Conservation (phyloP, 2,888 invertebrate genomes). For the Scaptomyza polygonia region DNA sequence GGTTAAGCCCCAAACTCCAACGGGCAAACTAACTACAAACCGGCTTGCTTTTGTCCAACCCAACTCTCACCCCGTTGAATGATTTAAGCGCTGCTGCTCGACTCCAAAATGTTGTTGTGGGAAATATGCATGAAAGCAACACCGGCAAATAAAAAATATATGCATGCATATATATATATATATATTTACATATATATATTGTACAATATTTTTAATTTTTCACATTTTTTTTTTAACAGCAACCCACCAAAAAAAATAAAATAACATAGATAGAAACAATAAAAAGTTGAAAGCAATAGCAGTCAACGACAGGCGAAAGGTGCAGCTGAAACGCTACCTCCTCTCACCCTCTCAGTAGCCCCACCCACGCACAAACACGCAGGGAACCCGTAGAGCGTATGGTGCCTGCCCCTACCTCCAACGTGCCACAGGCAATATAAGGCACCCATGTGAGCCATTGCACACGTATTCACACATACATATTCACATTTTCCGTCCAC, state of each 20-base stretch:
- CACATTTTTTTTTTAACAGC: slow-evolving; percentile 67
- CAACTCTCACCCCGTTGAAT: slow-evolving; percentile 40
- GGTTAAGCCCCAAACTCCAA: slow-evolving; percentile 71
- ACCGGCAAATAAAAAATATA: slow-evolving; percentile 36
- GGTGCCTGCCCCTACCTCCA: neutral
- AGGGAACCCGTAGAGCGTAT: slow-evolving; percentile 50
- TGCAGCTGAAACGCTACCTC: slow-evolving; percentile 54
- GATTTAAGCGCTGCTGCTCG: slow-evolving; percentile 72
- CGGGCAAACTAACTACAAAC: slow-evolving; percentile 69
- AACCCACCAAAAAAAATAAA: slow-evolving; percentile 6
- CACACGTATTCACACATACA: slow-evolving; percentile 43
- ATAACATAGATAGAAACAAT: slow-evolving; percentile 20
- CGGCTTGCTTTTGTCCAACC: slow-evolving; percentile 39
- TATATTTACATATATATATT: slow-evolving; percentile 28
- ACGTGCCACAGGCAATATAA: slow-evolving; percentile 51
- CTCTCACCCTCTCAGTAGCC: neutral
- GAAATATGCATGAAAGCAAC: slow-evolving; percentile 77
- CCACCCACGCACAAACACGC: slow-evolving; percentile 1
- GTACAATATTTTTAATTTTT: slow-evolving; percentile 74
- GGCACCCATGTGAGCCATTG: slow-evolving; percentile 71
- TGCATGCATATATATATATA: slow-evolving; percentile 3
- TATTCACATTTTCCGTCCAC: slow-evolving; percentile 27
- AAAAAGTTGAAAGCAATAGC: slow-evolving; percentile 33
- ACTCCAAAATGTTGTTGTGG: slow-evolving; percentile 75
- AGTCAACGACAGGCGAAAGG: slow-evolving; percentile 48